These are phyloP conservation scores for Drosophila neoperkinsi DNA, from an alignment of 2,888 invertebrate genomes.

Conservation along the genomic window DNA sequence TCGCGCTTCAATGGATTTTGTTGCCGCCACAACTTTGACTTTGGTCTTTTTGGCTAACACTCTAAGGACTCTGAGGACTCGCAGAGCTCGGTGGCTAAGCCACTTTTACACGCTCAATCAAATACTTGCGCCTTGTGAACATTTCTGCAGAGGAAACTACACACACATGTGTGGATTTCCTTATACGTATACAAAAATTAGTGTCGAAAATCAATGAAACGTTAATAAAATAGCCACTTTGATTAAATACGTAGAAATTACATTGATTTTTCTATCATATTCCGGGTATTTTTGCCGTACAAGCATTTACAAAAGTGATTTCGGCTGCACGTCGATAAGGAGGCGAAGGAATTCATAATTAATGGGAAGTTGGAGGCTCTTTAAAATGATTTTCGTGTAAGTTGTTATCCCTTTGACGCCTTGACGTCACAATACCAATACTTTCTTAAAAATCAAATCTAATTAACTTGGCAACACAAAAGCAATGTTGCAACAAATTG, in stretches of 20 bases:
- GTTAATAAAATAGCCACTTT: constrained; percentile 53
- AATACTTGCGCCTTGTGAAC: constrained; percentile 58
- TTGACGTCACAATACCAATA: background rate
- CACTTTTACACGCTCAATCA: constrained; percentile 76
- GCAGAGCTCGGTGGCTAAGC: constrained; percentile 47
- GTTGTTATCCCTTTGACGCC: constrained; percentile 17
- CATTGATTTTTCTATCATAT: constrained; percentile 23
- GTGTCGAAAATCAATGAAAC: constrained; percentile 58
- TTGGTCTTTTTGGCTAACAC: constrained; percentile 35
- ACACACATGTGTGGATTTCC: constrained; percentile 4
- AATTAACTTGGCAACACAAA: constrained; percentile 50
- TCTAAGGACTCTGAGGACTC: constrained; percentile 24
- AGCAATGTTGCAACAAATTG: constrained; percentile 15
- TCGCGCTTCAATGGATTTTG: constrained; percentile 72
- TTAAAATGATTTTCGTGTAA: constrained; percentile 9
- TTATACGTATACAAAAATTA: constrained; percentile 24
- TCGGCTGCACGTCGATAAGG: background rate
- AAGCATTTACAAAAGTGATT: background rate
- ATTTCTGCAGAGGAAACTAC: constrained; percentile 25
- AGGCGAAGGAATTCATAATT: constrained; percentile 32
- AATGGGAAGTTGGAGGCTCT: constrained; percentile 14
- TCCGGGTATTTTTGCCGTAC: background rate
- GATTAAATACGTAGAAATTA: constrained; percentile 14
- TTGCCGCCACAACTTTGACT: constrained; percentile 60
- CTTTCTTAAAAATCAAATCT: constrained; percentile 46